Evolutionary conservation across 2,797 vertebrate genomes (phyloP).

Genomic region (Tamandua tetradactyla): DNA sequence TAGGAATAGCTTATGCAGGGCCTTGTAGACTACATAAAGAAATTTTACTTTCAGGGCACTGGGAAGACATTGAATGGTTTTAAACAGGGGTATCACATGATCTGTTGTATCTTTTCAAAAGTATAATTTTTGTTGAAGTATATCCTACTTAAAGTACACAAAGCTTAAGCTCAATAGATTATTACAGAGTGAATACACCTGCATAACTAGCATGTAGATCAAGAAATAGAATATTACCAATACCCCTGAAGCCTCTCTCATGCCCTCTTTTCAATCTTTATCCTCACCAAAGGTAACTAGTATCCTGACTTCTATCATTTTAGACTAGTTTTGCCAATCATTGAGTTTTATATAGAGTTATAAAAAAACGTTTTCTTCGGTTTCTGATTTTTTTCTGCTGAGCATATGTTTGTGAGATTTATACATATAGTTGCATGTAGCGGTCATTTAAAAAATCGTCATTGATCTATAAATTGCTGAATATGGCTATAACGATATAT

Average conservation of each 20-base stretch:
- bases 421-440: not conserved
- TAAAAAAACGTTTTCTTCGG: not conserved
- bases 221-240: too few relatives aligned
- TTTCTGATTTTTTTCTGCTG: conserved; percentile 15
- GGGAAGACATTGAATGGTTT: not conserved
- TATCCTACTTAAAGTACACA: too few relatives aligned
- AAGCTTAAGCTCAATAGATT: too few relatives aligned
- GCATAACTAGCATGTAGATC: too few relatives aligned
- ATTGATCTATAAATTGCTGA: conserved; percentile 26
- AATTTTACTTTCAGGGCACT: not conserved
- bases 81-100: too few relatives aligned
- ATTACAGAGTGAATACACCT: too few relatives aligned
- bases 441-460: not conserved
- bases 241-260: too few relatives aligned
- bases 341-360: conserved; percentile 36
- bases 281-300: too few relatives aligned
- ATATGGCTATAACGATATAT: not conserved
- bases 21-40: not conserved
- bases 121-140: too few relatives aligned
- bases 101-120: too few relatives aligned
- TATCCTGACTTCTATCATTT: not conserved
- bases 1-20: not conserved
- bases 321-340: not conserved
- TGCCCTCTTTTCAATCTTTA: too few relatives aligned
- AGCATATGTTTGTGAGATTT: not conserved